phyloP scores from a whole-genome alignment of 2,797 vertebrate species.

The Harpagifer antarcticus region DNA sequence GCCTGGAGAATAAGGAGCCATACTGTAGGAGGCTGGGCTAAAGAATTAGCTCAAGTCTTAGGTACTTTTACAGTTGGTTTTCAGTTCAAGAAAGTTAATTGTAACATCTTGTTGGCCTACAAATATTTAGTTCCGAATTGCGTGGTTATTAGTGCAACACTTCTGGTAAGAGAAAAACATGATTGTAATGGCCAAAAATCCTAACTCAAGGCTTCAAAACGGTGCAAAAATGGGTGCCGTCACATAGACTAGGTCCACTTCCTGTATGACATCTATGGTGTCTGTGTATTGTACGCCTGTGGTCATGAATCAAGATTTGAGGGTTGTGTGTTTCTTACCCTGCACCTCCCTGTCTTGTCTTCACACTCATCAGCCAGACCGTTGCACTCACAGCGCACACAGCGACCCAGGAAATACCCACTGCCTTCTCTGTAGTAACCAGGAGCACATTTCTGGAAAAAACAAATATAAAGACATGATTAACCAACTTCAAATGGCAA shows the following conservation, averaged over 20 bases:
- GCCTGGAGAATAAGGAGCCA: not conserved
- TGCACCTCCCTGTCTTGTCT: conserved; percentile 90
- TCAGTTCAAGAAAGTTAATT: too few species aligned
- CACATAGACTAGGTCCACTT: too few species aligned
- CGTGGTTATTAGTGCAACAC: too few species aligned
- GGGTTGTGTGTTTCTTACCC: conserved; percentile 84
- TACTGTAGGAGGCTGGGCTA: conserved; percentile 1
- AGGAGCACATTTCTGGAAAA: conserved; percentile 87
- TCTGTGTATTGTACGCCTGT: conserved; percentile 2
- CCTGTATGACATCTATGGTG: not conserved
- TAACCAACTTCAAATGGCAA: not conserved
- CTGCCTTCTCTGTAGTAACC: conserved; percentile 89
- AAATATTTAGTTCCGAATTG: too few species aligned
- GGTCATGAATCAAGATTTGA: conserved; percentile 6
- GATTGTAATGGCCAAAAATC: too few species aligned
- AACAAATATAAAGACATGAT: conserved; percentile 21
- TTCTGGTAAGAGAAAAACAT: too few species aligned
- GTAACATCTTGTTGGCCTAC: too few species aligned
- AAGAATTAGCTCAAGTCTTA: too few species aligned
- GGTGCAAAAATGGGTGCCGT: too few species aligned
- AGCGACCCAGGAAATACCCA: conserved; percentile 81
- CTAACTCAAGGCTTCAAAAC: too few species aligned
- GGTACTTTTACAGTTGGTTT: too few species aligned
- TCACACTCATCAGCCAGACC: conserved; percentile 90
- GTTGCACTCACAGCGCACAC: conserved; percentile 91